These are phyloP conservation scores for Orientallactaga sibirica DNA, from an alignment of 2,797 vertebrate species.

Conservation along the genomic window DNA sequence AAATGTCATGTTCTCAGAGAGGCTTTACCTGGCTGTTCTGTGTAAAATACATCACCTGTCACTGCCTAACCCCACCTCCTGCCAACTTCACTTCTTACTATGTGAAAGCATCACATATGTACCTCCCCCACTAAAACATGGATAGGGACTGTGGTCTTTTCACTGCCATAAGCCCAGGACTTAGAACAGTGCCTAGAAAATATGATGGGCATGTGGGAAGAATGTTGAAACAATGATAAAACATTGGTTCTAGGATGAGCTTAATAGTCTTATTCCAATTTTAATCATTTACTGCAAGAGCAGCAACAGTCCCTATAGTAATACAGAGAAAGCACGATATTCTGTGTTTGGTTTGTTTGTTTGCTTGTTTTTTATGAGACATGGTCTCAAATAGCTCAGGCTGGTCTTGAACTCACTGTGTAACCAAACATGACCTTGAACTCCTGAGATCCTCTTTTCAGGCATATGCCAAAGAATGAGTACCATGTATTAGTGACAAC, in stretches of 20 bases:
- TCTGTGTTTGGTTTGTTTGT: too few relatives aligned
- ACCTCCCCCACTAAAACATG: not conserved
- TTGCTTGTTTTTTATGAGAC: not conserved
- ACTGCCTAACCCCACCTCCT: not conserved
- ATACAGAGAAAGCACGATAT: conserved; percentile 19
- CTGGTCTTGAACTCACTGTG: not conserved
- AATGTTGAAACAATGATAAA: conserved; percentile 51
- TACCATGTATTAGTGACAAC: not conserved
- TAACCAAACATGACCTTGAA: not conserved
- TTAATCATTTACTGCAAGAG: conserved; percentile 50
- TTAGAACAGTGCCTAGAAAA: conserved; percentile 22
- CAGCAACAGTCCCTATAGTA: not conserved
- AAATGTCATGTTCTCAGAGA: conserved; percentile 36
- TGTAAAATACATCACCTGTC: not conserved
- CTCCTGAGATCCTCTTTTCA: not conserved
- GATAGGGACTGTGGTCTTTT: not conserved
- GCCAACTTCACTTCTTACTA: conserved; percentile 19
- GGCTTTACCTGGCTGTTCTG: not conserved
- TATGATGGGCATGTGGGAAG: not conserved
- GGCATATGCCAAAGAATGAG: not conserved
- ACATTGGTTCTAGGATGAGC: conserved; percentile 14
- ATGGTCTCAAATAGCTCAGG: not conserved
- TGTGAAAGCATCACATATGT: not conserved
- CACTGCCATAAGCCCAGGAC: not conserved
- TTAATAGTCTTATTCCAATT: conserved; percentile 27